Evolutionary conservation across 2,888 invertebrate genomes (phyloP), one percentile per base, ranked within the genome.

Genomic region (Drosophila infuscata): DNA sequence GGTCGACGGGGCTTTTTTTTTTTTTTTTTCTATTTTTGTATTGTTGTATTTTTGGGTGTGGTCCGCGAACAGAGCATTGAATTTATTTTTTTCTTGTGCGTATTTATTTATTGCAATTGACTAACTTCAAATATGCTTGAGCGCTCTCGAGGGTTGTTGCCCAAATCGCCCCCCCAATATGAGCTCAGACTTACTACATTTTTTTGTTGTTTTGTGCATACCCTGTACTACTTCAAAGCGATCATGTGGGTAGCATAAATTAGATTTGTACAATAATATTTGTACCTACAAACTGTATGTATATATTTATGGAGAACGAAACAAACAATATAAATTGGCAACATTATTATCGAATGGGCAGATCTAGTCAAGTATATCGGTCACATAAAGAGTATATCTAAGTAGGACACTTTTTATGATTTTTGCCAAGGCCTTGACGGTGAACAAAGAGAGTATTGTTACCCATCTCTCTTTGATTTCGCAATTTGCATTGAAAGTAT

Each of bases 61-160:
- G 77, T 54, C 46, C 43, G 29, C 29, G n/a, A 33, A 36, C n/a
- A 64, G n/a, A 25, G 17, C 43, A 38, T n/a, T n/a, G 36, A 51
- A 57, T 52, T 51, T 36, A 25, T 36, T 12, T 56, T 65, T 15
- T 35, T 35, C 15, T 46, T 48, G 30, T 49, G 64, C 38, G 54
- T 74, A 62, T 60, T 66, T 70, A 63, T 57, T 79, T 63, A 61
- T 63, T 77, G 74, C 69, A 74, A 51, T 52, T 68, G 53, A 62
- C 59, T 29, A 48, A 11, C 30, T 56, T 54, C n/a, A 43, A 59
- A 59, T 64, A 12, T 51, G 49, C 29, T 30, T 30, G 17, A 59
- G 17, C 30, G 46, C 51, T 38, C 35, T 52, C 32, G 49, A 63
- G 74, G 76, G 63, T 64, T 56, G 72, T 51, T 64, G 29, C 41